Conservation (phyloP, 2,797 vertebrate genomes). For the Oreonectes daqikongensis region DNA sequence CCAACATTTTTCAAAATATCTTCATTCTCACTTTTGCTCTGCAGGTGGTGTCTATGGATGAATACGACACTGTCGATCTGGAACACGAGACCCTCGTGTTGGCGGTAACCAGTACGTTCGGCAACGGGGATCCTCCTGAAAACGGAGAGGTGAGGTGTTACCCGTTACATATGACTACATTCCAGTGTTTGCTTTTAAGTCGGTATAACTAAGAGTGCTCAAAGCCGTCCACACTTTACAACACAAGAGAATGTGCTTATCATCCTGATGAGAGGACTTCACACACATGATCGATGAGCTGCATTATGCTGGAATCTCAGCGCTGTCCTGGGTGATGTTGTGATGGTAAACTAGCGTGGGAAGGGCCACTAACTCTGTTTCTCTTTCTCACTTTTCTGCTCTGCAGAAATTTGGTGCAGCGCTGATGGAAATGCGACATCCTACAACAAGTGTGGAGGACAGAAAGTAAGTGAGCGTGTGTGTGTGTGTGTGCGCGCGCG, state of each 20-base stretch:
- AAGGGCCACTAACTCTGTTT: background rate
- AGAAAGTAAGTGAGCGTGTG: constrained; percentile 84
- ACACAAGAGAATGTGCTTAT: constrained; percentile 18
- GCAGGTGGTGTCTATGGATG: constrained; percentile 95
- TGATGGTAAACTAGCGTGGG: constrained; percentile 31
- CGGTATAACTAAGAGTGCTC: background rate
- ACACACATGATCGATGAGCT: constrained; percentile 8
- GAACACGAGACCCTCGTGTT: constrained; percentile 94
- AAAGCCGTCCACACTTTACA: constrained; percentile 25
- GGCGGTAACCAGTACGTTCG: constrained; percentile 93
- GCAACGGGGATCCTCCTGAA: constrained; percentile 93
- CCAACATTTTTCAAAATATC: too few relatives aligned
- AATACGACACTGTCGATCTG: constrained; percentile 93
- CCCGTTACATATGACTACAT: background rate
- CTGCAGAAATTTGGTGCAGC: constrained; percentile 92
- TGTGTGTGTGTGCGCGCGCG: background rate
- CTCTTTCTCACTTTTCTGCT: constrained; percentile 5
- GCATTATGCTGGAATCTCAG: background rate
- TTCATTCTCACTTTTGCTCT: too few relatives aligned
- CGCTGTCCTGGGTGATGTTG: constrained; percentile 13
- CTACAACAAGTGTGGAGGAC: constrained; percentile 89
- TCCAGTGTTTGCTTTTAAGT: too few relatives aligned
- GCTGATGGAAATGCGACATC: constrained; percentile 96
- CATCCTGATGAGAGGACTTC: constrained; percentile 18
- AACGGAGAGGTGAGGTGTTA: constrained; percentile 86